Evolutionary conservation across 2,113 vertebrate species (phyloP).

Genomic region (Regulus satrapa): DNA sequence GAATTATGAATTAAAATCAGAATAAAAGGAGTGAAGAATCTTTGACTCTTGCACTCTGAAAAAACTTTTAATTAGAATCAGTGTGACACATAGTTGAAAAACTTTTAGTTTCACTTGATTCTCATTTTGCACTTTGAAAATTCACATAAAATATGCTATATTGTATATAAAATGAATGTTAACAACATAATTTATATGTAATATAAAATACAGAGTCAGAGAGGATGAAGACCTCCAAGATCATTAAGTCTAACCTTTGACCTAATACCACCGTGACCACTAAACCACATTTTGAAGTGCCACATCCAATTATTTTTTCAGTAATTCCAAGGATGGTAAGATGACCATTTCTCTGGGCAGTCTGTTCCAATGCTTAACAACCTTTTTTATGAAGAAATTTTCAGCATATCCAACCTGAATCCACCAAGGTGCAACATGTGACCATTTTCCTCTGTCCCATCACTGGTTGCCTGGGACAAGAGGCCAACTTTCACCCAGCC

Average conservation of each 20-base stretch:
- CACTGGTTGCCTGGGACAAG: background rate
- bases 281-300: background rate
- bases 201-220: background rate
- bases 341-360: too few species aligned
- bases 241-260: background rate
- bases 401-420: background rate
- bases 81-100: background rate
- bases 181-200: background rate
- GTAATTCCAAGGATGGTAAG: background rate
- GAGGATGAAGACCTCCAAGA: background rate
- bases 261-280: background rate
- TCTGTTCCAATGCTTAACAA: background rate
- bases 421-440: background rate
- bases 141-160: background rate
- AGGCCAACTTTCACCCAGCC: fast-evolving
- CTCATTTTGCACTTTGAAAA: background rate
- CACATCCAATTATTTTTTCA: background rate
- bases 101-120: background rate
- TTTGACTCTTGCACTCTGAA: background rate
- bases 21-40: background rate
- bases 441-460: background rate
- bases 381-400: background rate
- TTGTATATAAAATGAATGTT: background rate
- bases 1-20: conserved; percentile 18
- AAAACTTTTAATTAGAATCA: background rate